Conservation (phyloP, 1,140 invertebrate genomes). For the Drosophila micromelanica region DNA sequence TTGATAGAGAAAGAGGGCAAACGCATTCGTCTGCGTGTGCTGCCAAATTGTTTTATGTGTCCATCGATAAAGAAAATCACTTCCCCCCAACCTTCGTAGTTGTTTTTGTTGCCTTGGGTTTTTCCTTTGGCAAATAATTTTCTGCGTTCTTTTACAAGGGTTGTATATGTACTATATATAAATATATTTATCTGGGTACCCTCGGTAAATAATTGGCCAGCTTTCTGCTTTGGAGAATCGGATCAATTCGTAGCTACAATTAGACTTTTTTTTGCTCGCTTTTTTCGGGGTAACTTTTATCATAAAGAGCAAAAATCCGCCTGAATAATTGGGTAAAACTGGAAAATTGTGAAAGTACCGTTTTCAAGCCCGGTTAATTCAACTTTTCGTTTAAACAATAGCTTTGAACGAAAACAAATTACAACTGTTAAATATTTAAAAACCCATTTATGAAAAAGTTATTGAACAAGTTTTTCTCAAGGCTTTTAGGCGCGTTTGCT, state of each 20-base stretch:
- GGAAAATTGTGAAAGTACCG: not conserved
- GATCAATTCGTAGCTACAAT: conserved; percentile 24
- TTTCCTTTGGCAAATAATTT: conserved; percentile 48
- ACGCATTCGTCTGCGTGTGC: conserved; percentile 23
- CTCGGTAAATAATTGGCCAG: conserved; percentile 3
- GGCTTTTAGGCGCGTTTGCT: not conserved
- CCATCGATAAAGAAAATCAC: conserved; percentile 75
- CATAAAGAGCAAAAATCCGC: not conserved
- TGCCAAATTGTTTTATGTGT: conserved; percentile 75
- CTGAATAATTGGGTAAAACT: not conserved
- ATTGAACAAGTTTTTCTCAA: not conserved
- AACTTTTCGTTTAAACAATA: conserved; percentile 1
- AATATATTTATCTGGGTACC: not conserved
- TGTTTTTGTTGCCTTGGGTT: conserved; percentile 5
- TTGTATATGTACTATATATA: not conserved
- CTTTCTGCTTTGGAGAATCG: conserved; percentile 2
- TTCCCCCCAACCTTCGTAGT: conserved; percentile 42
- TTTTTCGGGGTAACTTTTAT: conserved; percentile 11
- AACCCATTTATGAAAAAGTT: not conserved
- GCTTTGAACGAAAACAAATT: not conserved
- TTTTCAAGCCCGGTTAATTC: not conserved
- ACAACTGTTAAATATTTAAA: not conserved
- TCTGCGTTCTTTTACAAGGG: conserved; percentile 57
- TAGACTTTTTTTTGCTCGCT: conserved; percentile 6
- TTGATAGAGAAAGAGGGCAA: conserved; percentile 12